Evolutionary conservation across 92 coral and sea anemone genomes (phyloP).

Genomic region (Ricordea florida): DNA sequence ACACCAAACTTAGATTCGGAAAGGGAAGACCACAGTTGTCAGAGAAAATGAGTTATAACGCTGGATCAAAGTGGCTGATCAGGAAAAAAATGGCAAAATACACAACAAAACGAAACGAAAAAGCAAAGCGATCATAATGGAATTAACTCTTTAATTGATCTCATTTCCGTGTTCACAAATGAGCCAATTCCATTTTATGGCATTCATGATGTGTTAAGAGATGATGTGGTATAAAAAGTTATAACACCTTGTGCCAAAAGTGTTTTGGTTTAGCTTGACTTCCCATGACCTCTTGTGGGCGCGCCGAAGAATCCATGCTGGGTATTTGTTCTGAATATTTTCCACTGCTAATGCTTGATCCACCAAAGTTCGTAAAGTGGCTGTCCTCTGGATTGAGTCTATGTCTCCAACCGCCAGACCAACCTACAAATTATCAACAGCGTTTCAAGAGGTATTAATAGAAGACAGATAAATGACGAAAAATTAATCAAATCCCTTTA

Average conservation of each 20-base stretch:
- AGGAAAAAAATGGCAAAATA: too few relatives aligned
- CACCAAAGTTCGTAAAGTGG: constrained; percentile 57
- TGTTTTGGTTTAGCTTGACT: constrained; percentile 53
- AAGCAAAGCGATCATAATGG: too few relatives aligned
- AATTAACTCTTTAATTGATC: too few relatives aligned
- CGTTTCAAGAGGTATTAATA: background rate
- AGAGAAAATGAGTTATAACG: too few relatives aligned
- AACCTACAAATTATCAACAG: constrained; percentile 32
- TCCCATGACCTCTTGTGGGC: constrained; percentile 22
- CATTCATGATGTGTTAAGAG: background rate
- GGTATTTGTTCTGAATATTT: constrained; percentile 56
- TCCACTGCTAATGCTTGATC: constrained; percentile 63
- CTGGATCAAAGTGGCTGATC: too few relatives aligned
- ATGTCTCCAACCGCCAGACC: constrained; percentile 91
- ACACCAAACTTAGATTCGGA: too few relatives aligned
- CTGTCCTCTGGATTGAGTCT: constrained; percentile 78
- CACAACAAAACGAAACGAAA: too few relatives aligned
- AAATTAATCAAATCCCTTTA: too few relatives aligned
- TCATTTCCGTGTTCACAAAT: too few relatives aligned
- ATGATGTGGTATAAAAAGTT: background rate
- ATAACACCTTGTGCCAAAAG: constrained; percentile 31
- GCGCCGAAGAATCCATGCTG: constrained; percentile 14
- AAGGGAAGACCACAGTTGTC: too few relatives aligned
- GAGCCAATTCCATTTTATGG: too few relatives aligned
- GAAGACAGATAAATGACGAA: too few relatives aligned